Base-by-base conservation (phyloP, 2,888 invertebrate genomes). In the Pachydiplax longipennis region DNA sequence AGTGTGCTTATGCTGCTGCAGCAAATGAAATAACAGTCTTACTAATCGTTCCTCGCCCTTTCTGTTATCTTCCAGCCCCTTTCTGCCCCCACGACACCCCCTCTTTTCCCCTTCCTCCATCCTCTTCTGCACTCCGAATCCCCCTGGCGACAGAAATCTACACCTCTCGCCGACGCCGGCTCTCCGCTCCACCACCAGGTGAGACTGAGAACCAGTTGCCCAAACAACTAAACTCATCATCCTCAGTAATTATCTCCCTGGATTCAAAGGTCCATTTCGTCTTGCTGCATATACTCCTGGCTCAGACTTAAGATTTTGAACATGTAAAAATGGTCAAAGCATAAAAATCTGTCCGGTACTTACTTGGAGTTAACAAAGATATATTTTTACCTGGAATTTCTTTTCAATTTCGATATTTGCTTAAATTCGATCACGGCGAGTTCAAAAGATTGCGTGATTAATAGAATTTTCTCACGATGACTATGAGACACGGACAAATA, bases 101-200 rank as follows among this genome's bases (percentile, higher is more conserved):
- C 37, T 87, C 87, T 61, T 87, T 87, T 53, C 87, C 87, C 37
- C 87, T 25, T 18, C 61, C 87, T 48, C 25, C 48, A 61, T 87
- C 87, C 87, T 87, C 58, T 61, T 87, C 87, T 87, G 87, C 87
- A 87, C 87, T 87, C 87, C 83, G 83, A 83, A 83, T 83, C 83
- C 87, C 87, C 87, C 87, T 87, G 87, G 87, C 87, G 87, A 87
- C 87, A 87, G 87, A 87, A 87, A 87, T 87, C 58, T 87, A 87
- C 65, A 87, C 87, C 61, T 87, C 87, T 87, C 87, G 87, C 65
- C 87, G 87, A 31, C 87, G 87, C 37, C 87, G 87, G 61, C 87
- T 87, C 87, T 87, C 87, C 87, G 87, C 87, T 87, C 87, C 61
- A 87, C 65, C 87, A 61, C 61, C 87, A 87, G 87, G 87, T 87